Percentiles rank a stretch among this genome's conserved stretches.
These are phyloP conservation scores for Stichopus chloronotus DNA, from an alignment of 35 echinoderm and acorn worm species.

Conservation along the genomic window DNA sequence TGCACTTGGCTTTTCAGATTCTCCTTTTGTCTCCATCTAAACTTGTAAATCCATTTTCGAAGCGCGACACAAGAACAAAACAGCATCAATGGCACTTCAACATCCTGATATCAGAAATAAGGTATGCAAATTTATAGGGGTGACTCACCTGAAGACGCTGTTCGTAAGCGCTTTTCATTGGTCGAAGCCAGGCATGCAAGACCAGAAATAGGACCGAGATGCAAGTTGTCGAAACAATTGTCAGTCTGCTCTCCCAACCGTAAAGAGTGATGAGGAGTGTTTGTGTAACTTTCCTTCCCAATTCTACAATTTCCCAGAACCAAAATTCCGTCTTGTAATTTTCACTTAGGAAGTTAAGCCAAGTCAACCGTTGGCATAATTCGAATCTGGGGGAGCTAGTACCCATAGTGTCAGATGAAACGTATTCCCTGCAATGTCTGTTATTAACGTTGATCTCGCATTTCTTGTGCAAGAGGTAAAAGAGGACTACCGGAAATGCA, in stretches of 20 bases:
- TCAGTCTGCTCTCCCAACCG: background rate
- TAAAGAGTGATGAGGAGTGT: background rate
- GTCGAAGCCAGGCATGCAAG: background rate
- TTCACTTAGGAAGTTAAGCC: background rate
- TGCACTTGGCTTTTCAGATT: no score
- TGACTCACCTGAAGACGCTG: no score
- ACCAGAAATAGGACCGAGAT: background rate
- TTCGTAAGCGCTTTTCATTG: slow-evolving; percentile 5
- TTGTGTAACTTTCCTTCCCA: background rate
- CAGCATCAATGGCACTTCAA: no score
- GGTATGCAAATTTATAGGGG: no score
- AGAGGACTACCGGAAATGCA: background rate
- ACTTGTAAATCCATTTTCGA: no score
- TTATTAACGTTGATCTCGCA: background rate
- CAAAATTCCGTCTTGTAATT: background rate
- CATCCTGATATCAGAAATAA: no score
- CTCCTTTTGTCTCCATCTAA: no score
- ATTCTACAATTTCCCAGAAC: background rate
- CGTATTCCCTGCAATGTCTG: background rate
- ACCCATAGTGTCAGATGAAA: background rate
- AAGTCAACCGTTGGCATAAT: background rate
- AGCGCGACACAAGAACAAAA: no score
- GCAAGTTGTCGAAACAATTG: background rate
- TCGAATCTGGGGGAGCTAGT: background rate
- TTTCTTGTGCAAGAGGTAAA: background rate